Percentiles rank a stretch among this genome's conserved stretches.
These are phyloP conservation scores for Halcyon malimbica DNA, from an alignment of 2,113 vertebrate species.

Conservation along the genomic window DNA sequence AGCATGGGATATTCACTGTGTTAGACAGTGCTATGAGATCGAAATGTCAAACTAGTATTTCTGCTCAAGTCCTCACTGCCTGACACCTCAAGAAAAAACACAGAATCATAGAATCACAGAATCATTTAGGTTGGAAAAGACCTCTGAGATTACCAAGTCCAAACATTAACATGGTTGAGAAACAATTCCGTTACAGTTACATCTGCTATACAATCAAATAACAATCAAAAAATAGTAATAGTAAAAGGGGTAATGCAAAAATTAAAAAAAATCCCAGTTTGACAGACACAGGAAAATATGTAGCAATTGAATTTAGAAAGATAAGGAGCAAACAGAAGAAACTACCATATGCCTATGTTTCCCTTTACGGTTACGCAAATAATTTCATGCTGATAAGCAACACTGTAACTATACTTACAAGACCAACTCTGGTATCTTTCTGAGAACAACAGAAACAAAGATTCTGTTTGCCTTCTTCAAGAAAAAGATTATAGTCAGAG, in stretches of 20 bases:
- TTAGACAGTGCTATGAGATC: not conserved
- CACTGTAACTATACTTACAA: not conserved
- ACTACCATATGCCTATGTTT: not conserved
- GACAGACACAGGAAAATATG: not conserved
- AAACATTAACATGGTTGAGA: not conserved
- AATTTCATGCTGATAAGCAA: not conserved
- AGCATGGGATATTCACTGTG: not conserved
- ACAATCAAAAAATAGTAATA: not conserved
- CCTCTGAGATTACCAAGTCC: no score
- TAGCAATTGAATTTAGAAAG: not conserved
- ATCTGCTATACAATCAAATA: not conserved
- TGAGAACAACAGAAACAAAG: not conserved
- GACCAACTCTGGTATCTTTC: not conserved
- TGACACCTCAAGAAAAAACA: not conserved
- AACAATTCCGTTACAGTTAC: not conserved
- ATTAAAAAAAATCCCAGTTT: not conserved
- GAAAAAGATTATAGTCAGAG: not conserved
- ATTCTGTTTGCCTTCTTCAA: not conserved
- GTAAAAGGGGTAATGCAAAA: not conserved
- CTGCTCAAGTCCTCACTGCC: not conserved
- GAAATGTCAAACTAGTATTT: not conserved
- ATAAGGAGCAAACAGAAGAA: not conserved
- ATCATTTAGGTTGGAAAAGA: no score
- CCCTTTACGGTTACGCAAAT: not conserved
- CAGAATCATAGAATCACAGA: no score